These are phyloP conservation scores for Cercopithecus neglectus DNA, from an alignment of 2,797 vertebrate species.

Conservation along the genomic window DNA sequence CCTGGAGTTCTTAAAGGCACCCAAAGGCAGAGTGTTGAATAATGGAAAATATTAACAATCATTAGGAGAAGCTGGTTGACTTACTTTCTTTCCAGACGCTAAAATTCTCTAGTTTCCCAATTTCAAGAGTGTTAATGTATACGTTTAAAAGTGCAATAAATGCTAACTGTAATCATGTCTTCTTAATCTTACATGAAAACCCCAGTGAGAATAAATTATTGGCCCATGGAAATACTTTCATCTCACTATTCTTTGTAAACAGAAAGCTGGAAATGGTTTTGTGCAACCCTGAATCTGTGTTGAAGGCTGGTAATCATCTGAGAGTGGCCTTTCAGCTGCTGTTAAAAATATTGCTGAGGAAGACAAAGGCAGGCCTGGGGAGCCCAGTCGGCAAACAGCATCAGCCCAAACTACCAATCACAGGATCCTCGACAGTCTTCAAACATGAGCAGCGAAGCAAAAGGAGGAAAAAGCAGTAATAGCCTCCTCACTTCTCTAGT, in stretches of 20 bases:
- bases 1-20: conserved; percentile 38
- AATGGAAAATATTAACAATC: conserved; percentile 12
- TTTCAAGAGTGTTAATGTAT: neutral
- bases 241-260: conserved; percentile 11
- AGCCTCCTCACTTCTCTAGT: neutral
- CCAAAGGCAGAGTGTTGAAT: neutral
- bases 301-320: neutral
- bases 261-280: neutral
- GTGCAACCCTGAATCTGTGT: neutral
- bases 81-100: conserved; percentile 44
- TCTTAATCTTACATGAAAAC: neutral
- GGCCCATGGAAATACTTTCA: neutral
- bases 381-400: neutral
- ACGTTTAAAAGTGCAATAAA: neutral
- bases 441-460: neutral
- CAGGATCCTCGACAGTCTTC: neutral
- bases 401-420: neutral
- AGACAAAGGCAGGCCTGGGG: neutral
- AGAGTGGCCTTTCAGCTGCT: neutral
- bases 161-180: neutral
- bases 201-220: neutral
- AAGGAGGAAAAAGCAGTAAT: neutral
- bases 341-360: neutral
- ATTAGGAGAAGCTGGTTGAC: neutral
- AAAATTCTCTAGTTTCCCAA: neutral